Conservation (phyloP, 2,113 vertebrate species). For the Oncorhynchus kisutch region DNA sequence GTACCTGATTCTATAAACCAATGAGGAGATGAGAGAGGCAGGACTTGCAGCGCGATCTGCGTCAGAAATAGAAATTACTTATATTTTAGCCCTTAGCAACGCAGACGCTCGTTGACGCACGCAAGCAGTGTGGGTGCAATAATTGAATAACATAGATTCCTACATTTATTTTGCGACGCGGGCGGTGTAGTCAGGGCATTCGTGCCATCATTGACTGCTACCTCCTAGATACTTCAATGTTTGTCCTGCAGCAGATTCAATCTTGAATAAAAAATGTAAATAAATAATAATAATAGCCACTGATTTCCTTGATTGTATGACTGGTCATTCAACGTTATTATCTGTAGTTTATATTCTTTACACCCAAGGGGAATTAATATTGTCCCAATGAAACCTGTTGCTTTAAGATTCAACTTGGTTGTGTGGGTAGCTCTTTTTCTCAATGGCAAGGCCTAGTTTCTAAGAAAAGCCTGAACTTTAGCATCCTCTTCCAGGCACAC, state of each 20-base stretch:
- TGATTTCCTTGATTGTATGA: neutral
- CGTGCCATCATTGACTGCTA: no score
- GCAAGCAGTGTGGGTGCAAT: no score
- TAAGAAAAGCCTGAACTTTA: slow-evolving; percentile 31
- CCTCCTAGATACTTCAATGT: neutral
- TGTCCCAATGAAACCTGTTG: slow-evolving; percentile 13
- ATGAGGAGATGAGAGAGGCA: no score
- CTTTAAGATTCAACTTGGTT: slow-evolving; percentile 15
- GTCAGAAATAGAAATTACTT: no score
- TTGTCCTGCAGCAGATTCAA: neutral
- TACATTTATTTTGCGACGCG: no score
- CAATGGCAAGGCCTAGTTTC: neutral
- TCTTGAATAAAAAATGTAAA: neutral
- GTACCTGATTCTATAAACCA: no score
- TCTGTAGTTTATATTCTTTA: neutral
- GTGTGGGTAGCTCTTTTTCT: neutral
- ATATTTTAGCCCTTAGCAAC: no score
- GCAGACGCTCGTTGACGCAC: no score
- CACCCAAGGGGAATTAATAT: neutral
- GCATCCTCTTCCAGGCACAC: neutral
- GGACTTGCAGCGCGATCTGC: no score
- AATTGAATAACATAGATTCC: no score
- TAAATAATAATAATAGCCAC: no score
- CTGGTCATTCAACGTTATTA: neutral
- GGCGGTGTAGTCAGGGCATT: neutral